Base-by-base conservation (phyloP, 2,113 vertebrate species). In the Gymnorhina tibicen region DNA sequence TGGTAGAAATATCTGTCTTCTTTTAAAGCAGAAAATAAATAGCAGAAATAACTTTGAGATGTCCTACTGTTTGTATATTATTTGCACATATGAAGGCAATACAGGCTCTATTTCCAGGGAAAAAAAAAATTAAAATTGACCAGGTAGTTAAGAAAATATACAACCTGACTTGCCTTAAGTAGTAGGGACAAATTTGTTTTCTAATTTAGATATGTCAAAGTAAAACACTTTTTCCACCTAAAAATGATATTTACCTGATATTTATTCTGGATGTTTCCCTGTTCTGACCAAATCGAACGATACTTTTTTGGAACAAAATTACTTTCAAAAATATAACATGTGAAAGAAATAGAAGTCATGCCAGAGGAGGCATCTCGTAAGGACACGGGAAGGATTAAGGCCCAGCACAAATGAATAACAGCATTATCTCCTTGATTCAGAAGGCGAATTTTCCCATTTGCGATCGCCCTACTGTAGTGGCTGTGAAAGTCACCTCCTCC, bases 241-340 rank as follows among this genome's bases (percentile, higher is more conserved):
- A 33, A 91, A 81, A 26, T 70, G 39, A n/a, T n/a, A n/a, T n/a
- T 22, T 33, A 37, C 27, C 19, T 64, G 14, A 23, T 55, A 49
- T 47, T 69, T 73, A 39, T 70, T 67, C 44, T 39, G 8, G 11
- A 27, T 13, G 32, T n/a, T 62, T 49, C 17, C 7, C 5, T 28
- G 1, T 30, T 37, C 42, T 53, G 16, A 63, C 9, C 3, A 44
- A 59, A 64, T 16, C 52, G 15, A 66, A 30, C 7, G 64, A 12
- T 24, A 72, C 10, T 14, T 69, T 78, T 78, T 53, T n/a, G 16
- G 22, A 89, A 66, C 6, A 77, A 80, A 86, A 49, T 6, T 33
- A 30, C 27, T 35, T 79, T 52, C 37, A 47, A 23, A 68, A 72
- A 62, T 59, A 28, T 0, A 18, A 1, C 0, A 0, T 8, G 3